Evolutionary conservation across 2,888 invertebrate genomes (phyloP), one percentile per base, ranked within the genome.

Genomic region (Phyto melanocephala): DNA sequence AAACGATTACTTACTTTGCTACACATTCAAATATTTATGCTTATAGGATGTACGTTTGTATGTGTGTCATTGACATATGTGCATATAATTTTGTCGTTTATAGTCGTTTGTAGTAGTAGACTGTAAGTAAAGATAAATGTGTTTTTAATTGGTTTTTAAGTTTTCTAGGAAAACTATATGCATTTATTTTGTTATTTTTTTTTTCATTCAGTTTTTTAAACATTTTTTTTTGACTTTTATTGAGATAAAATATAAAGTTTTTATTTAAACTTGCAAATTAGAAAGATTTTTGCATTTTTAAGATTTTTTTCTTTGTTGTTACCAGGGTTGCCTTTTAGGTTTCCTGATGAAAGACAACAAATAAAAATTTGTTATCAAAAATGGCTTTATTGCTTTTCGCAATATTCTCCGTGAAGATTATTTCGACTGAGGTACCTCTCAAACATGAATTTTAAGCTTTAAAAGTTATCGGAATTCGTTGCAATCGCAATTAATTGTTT

Each of bases 141-240:
- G 67, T 72, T 81, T 81, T 81, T 81, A 81, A 81, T 81, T 81
- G 81, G 81, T 81, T 81, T 81, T 72, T 67, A 81, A 81, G 76
- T 81, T 81, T 81, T 71, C 52, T 71, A 71, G 76, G 54, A 71
- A 76, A 76, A 71, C 33, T 58, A 2, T 35, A 50, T 28, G 33
- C 42, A 33, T 33, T 40, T 67, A 42, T 60, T 77, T 15, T 22
- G 40, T 15, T 56, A 22, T 52, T 62, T 11, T 42, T 28, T 28
- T 28, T 3, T 28, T n/a, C n/a, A n/a, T n/a, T n/a, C n/a, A 28
- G 3, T 28, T 28, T 5, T 28, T 3, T 28, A 28, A 28, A 28
- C 6, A 28, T 28, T 28, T 70, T 67, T 60, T 33, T 28, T 33
- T 33, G 8, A 54, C 33, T 33, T 56, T 56, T 60, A 42, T 52